These are phyloP conservation scores for Micronycteris hirsuta DNA, from an alignment of 2,113 vertebrate genomes.

Conservation along the genomic window DNA sequence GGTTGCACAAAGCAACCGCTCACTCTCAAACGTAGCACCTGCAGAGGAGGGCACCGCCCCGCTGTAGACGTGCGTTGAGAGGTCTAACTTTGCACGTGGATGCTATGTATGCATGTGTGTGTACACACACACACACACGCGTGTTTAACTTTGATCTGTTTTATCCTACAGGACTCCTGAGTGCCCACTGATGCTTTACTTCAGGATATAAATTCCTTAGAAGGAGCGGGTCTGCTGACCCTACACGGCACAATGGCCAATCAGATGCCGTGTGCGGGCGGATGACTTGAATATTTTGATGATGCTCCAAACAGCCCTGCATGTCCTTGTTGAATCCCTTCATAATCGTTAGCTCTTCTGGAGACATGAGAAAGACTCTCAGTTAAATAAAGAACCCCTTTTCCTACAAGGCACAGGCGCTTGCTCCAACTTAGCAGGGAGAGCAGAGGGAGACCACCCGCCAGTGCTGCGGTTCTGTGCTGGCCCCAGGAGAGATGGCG, in stretches of 20 bases:
- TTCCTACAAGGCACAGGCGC: neutral
- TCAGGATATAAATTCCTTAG: neutral
- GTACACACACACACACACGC: neutral
- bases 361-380: neutral
- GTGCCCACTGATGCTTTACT: neutral
- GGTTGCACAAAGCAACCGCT: neutral
- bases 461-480: neutral
- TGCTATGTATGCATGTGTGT: neutral
- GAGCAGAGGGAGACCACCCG: neutral
- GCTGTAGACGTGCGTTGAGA: neutral
- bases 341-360: neutral
- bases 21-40: neutral
- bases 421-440: neutral
- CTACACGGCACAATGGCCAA: neutral
- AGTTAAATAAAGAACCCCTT: neutral
- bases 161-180: neutral
- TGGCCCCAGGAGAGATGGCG: neutral
- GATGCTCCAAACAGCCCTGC: neutral
- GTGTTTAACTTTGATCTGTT: neutral
- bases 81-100: neutral
- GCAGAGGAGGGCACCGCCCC: rapidly evolving
- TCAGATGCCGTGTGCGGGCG: neutral
- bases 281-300: neutral
- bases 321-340: neutral
- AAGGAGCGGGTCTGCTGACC: neutral